Evolutionary conservation across 2,888 invertebrate species (phyloP).

Genomic region (Linnaemya vulpina): DNA sequence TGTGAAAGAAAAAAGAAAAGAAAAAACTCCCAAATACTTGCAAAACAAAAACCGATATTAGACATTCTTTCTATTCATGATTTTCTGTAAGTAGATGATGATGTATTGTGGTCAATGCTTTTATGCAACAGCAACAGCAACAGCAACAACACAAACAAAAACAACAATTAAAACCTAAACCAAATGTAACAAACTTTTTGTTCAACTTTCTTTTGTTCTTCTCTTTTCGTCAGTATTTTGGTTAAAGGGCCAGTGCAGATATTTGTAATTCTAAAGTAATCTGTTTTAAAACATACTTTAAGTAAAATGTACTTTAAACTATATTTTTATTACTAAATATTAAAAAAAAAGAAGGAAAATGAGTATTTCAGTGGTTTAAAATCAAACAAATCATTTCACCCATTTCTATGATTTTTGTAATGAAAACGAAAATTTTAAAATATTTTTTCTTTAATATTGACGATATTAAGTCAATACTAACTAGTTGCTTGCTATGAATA

Average conservation of each 20-base stretch:
- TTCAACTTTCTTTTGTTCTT: neutral
- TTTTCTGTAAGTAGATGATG: slow-evolving; percentile 25
- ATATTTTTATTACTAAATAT: no score
- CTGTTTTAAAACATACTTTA: no score
- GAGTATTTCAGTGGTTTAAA: no score
- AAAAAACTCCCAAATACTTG: neutral
- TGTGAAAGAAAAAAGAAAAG: neutral
- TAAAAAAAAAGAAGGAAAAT: no score
- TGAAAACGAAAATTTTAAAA: no score
- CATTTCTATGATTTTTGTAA: no score
- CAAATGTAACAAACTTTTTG: slow-evolving; percentile 28
- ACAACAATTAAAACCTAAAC: neutral
- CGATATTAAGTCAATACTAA: no score
- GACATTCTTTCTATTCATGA: slow-evolving; percentile 21
- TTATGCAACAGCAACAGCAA: slow-evolving; percentile 14
- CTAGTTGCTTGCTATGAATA: no score
- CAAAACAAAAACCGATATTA: neutral
- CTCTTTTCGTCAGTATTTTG: neutral
- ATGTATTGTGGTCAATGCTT: slow-evolving; percentile 52
- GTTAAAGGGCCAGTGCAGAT: neutral
- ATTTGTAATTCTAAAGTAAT: no score
- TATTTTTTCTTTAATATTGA: no score
- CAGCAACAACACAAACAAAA: neutral
- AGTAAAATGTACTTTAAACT: no score
- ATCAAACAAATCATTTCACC: no score